Evolutionary conservation across 2,888 invertebrate species (phyloP).

Genomic region (Allacma fusca): DNA sequence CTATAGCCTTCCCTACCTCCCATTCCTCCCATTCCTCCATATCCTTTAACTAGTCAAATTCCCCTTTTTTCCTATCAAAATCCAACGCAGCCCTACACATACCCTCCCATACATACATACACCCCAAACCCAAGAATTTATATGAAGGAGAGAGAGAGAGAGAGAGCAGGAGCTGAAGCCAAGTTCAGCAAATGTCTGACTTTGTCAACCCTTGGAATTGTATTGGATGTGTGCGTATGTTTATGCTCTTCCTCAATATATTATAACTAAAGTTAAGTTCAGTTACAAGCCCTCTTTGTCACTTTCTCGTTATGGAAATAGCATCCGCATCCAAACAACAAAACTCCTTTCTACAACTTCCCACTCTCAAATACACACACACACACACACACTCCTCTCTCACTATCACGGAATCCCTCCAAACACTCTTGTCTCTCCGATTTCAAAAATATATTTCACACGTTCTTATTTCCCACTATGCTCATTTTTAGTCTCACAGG

Average conservation of each 20-base stretch:
- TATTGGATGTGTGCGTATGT: neutral
- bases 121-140: neutral
- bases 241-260: neutral
- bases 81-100: too few species aligned
- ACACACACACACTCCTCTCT: too few species aligned
- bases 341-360: constrained; percentile 6
- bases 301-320: constrained; percentile 39
- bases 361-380: neutral
- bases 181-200: constrained; percentile 15
- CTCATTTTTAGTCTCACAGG: too few species aligned
- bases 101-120: too few species aligned
- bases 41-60: too few species aligned
- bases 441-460: too few species aligned
- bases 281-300: constrained; percentile 4
- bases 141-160: neutral
- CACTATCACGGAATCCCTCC: too few species aligned
- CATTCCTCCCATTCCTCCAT: neutral
- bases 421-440: too few species aligned
- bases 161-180: neutral
- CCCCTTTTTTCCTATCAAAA: too few species aligned
- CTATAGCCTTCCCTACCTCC: neutral
- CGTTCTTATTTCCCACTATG: too few species aligned
- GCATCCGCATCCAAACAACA: neutral
- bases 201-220: constrained; percentile 23
- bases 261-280: constrained; percentile 19